Conservation (phyloP, 2,888 invertebrate genomes). For the Stenolophus ochropezus region DNA sequence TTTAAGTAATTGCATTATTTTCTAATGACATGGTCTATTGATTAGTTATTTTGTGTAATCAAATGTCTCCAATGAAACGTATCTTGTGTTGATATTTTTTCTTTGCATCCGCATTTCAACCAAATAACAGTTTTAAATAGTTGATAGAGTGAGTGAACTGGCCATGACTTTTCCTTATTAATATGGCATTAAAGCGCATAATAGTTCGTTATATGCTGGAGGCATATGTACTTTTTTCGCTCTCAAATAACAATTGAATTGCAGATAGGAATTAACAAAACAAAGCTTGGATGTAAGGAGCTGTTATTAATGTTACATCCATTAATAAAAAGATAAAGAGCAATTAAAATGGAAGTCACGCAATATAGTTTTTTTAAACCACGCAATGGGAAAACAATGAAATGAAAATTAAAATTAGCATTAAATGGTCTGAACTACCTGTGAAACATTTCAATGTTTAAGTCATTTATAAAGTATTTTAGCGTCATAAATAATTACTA, state of each 20-base stretch:
- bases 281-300: constrained; percentile 5
- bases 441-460: not conserved
- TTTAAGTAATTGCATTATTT: no score
- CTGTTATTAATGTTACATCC: not conserved
- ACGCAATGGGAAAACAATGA: not conserved
- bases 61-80: no score
- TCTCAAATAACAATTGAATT: constrained; percentile 18
- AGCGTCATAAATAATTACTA: no score
- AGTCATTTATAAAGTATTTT: no score
- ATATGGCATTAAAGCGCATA: constrained; percentile 25
- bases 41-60: no score
- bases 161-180: constrained; percentile 27
- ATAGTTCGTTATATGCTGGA: not conserved
- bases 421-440: not conserved
- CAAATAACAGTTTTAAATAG: no score
- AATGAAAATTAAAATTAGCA: not conserved
- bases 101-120: no score
- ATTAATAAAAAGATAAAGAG: constrained; percentile 33
- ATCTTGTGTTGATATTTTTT: no score
- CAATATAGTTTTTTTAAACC: not conserved
- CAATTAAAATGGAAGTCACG: constrained; percentile 17
- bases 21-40: no score
- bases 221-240: not conserved
- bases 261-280: constrained; percentile 18
- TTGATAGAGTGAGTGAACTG: constrained; percentile 2